phyloP scores from a whole-genome alignment of 2,113 vertebrate genomes.

The Vulpes lagopus region DNA sequence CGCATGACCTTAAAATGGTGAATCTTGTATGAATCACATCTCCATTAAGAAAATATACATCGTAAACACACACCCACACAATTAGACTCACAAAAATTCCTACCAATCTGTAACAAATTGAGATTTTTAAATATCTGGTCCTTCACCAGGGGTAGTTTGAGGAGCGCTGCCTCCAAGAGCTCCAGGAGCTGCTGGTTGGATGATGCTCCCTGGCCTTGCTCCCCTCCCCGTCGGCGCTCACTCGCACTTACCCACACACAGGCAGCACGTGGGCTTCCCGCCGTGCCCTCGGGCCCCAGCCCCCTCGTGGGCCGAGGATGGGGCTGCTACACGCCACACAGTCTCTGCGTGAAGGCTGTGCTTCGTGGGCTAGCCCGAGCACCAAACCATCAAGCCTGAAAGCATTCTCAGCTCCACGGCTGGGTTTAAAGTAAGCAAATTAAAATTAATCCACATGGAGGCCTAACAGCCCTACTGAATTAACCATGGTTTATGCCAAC shows the following conservation, averaged over 20 bases:
- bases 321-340: background rate
- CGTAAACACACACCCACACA: background rate
- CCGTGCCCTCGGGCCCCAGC: fast-evolving
- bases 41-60: background rate
- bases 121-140: background rate
- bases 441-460: background rate
- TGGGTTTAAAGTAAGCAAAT: background rate
- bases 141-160: background rate
- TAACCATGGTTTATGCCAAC: background rate
- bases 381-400: background rate
- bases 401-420: background rate
- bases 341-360: background rate
- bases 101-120: background rate
- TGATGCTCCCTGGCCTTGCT: background rate
- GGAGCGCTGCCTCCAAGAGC: background rate
- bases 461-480: background rate
- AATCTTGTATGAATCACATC: background rate
- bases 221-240: background rate
- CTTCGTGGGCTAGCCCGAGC: background rate
- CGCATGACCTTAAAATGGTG: background rate
- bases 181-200: background rate
- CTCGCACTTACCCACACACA: background rate
- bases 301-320: background rate
- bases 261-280: too few relatives aligned
- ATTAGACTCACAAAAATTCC: background rate